These are phyloP conservation scores for Agrilus cyanescens DNA, from an alignment of 2,888 invertebrate species.

Conservation along the genomic window DNA sequence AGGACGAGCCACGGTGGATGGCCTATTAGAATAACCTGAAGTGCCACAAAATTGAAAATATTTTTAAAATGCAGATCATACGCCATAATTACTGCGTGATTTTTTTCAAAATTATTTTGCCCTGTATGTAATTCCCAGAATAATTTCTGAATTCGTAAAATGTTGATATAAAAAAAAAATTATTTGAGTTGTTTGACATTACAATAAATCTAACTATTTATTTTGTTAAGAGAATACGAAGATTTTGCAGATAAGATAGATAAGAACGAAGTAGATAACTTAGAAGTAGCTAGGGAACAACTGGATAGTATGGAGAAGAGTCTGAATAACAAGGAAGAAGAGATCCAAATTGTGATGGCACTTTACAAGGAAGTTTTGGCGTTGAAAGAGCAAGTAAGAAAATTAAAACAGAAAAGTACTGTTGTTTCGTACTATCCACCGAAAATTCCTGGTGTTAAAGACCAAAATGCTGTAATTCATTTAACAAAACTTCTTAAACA, in stretches of 20 bases:
- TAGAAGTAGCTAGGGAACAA: slow-evolving; percentile 21
- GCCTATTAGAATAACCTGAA: too few relatives aligned
- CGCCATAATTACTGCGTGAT: too few relatives aligned
- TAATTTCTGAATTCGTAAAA: too few relatives aligned
- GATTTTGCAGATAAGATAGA: slow-evolving; percentile 21
- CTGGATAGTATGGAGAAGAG: slow-evolving; percentile 29
- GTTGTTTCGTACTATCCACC: slow-evolving; percentile 13
- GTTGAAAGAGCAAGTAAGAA: slow-evolving; percentile 31
- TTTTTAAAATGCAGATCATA: too few relatives aligned
- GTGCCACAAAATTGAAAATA: too few relatives aligned
- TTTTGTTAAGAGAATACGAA: slow-evolving; percentile 26
- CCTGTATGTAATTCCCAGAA: not conserved
- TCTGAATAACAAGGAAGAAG: slow-evolving; percentile 32
- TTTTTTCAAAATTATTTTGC: too few relatives aligned
- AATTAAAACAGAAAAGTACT: slow-evolving; percentile 25
- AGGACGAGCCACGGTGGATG: too few relatives aligned
- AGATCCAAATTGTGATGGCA: slow-evolving; percentile 34
- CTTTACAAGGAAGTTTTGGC: slow-evolving; percentile 34
- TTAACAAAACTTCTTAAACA: slow-evolving; percentile 32
- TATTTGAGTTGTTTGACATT: not conserved
- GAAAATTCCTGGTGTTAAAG: slow-evolving; percentile 21
- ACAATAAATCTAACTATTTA: not conserved
- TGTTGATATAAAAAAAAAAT: too few relatives aligned
- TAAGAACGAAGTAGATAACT: slow-evolving; percentile 9
- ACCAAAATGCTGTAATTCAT: slow-evolving; percentile 29